Percentiles rank a stretch among this genome's conserved stretches.
Evolutionary conservation across 2,113 vertebrate species (phyloP).

Genomic region (Thalassarche chlororhynchos): DNA sequence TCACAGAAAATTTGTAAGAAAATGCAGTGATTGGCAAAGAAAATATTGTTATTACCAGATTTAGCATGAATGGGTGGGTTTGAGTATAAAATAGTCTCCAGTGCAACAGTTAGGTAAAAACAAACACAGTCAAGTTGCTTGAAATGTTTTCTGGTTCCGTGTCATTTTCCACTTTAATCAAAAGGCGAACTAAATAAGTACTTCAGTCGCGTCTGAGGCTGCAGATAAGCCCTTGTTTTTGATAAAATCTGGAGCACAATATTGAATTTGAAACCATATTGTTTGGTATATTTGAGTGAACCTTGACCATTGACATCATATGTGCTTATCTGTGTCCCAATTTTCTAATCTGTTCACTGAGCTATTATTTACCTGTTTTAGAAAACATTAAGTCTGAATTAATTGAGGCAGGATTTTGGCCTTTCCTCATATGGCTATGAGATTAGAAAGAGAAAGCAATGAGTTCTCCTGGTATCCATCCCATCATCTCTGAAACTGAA

Average conservation of each 20-base stretch:
- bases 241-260: not conserved
- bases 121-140: slow-evolving; percentile 15
- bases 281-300: not conserved
- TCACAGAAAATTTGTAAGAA: not conserved
- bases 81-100: not conserved
- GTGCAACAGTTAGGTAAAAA: slow-evolving; percentile 25
- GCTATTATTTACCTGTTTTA: not conserved
- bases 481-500: not conserved
- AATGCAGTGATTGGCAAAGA: not conserved
- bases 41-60: slow-evolving; percentile 13
- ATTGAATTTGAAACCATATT: not conserved
- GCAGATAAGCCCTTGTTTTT: not conserved
- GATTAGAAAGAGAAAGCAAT: not conserved
- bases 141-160: not conserved
- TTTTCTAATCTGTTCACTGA: not conserved
- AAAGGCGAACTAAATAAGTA: slow-evolving; percentile 3
- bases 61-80: not conserved
- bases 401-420: not conserved
- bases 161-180: slow-evolving; percentile 30
- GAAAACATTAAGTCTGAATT: not conserved
- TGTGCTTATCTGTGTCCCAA: not conserved
- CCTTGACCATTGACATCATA: not conserved
- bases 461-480: not conserved
- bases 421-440: not conserved
- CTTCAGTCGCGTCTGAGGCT: not conserved